Conservation (phyloP, 2,113 vertebrate species). For the Oncorhynchus tshawytscha region DNA sequence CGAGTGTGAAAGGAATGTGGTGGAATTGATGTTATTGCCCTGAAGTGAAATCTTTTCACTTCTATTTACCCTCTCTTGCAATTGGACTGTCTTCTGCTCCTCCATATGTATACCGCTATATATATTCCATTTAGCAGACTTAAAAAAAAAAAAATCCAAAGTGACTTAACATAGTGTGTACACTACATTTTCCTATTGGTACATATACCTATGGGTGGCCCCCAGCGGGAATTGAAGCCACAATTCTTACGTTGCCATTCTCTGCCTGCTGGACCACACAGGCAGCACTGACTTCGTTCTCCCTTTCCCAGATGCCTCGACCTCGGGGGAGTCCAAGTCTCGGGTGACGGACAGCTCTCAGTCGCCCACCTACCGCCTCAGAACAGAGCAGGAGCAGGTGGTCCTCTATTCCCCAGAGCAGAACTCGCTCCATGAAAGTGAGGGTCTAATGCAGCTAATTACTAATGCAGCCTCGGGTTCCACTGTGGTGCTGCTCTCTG, state of each 20-base stretch:
- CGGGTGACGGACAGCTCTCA: slow-evolving; percentile 81
- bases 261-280: no score
- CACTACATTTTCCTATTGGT: no score
- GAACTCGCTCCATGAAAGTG: slow-evolving; percentile 96
- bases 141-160: no score
- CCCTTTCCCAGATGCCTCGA: slow-evolving; percentile 79
- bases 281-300: not conserved
- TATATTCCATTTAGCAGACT: no score
- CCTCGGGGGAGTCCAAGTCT: slow-evolving; percentile 77
- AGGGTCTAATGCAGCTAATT: slow-evolving; percentile 82
- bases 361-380: slow-evolving; percentile 84
- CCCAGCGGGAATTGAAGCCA: no score
- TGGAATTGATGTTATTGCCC: slow-evolving; percentile 34
- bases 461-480: slow-evolving; percentile 29
- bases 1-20: not conserved
- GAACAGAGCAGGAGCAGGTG: slow-evolving; percentile 85
- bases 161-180: no score
- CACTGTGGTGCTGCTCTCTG: slow-evolving; percentile 12
- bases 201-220: no score
- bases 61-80: slow-evolving; percentile 6
- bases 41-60: slow-evolving; percentile 5
- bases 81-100: not conserved
- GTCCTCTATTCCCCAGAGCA: slow-evolving; percentile 89
- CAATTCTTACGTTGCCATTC: no score
- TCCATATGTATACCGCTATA: not conserved